phyloP scores from a whole-genome alignment of 2,797 vertebrate genomes.

The Anas capensis region DNA sequence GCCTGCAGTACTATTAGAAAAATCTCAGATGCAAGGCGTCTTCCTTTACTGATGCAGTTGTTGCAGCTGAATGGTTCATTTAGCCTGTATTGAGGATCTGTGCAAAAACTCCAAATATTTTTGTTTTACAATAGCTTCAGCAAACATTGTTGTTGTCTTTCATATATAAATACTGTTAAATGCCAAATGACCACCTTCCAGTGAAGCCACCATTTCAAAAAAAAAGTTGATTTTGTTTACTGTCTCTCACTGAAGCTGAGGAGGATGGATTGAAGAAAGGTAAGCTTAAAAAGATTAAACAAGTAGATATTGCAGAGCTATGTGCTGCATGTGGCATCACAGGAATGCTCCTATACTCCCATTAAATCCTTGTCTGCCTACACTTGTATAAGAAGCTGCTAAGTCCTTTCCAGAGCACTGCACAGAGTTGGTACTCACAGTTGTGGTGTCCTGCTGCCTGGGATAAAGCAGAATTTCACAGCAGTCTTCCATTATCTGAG shows the following conservation, averaged over 20 bases:
- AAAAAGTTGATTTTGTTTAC: not conserved
- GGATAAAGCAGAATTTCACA: not conserved
- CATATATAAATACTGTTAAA: not conserved
- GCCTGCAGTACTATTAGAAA: not conserved
- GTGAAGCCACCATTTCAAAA: not conserved
- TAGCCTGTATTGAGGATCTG: not conserved
- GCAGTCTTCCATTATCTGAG: not conserved
- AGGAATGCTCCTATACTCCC: not conserved
- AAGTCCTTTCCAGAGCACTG: not conserved
- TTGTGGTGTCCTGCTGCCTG: not conserved
- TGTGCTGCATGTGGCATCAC: not conserved
- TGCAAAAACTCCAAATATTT: rapidly evolving
- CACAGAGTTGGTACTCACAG: not conserved
- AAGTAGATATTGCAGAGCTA: not conserved
- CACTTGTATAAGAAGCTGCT: not conserved
- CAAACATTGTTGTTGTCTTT: not conserved
- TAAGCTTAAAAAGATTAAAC: not conserved
- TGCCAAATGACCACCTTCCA: not conserved
- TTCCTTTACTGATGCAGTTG: not conserved
- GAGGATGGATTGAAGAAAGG: not conserved
- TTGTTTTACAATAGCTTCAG: not conserved
- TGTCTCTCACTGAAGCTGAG: not conserved
- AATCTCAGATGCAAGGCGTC: not conserved
- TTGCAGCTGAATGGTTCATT: not conserved
- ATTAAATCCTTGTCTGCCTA: not conserved